Base-by-base conservation (phyloP, 2,113 vertebrate genomes). In the Microcebus ravelobensis region DNA sequence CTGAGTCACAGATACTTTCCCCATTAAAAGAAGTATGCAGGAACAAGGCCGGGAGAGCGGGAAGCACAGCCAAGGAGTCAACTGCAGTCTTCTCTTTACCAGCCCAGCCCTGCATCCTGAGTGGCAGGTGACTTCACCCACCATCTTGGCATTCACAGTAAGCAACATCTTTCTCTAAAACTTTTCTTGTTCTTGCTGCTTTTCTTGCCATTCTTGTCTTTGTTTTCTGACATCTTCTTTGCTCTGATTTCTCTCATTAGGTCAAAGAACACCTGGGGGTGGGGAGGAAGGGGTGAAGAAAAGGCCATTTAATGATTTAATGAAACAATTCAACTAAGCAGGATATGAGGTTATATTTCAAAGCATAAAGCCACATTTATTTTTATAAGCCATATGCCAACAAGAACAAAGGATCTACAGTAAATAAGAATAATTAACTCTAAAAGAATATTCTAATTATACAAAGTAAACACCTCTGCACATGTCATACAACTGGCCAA, bases 171-270 rank as follows among this genome's bases (percentile, higher is more conserved):
- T 97, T 99, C 99, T 98, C 99, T 99, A 98, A 99, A 99, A 97
- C 99, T 99, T 96, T 99, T 99, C 99, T 99, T 99, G 97, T 99
- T 99, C 98, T 99, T 99, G 95, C 99, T 98, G 63, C 99, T 99
- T 96, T 99, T 99, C 94, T 99, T 99, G 83, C 99, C 99, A 79
- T 99, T 99, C 95, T 99, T 99, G 97, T 99, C 99, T 98, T 99
- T 99, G 98, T 99, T 99, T 98, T 99, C 99, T 0, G 99, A 99
- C 99, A 99, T 99, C 98, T 99, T 99, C 98, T 99, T 99, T 95
- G 99, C 98, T 87, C 99, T 98, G 81, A 99, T 99, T 98, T 99
- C 99, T 96, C 99, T 98, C 99, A 99, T 99, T 81, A 99, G 98
- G 97, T 99, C 99, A 97, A 99, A 99, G 98, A 99, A 99, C 45